Evolutionary conservation across 2,113 vertebrate genomes (phyloP), one percentile per base, ranked within the genome.

Genomic region (Pomatorhinus ruficollis): DNA sequence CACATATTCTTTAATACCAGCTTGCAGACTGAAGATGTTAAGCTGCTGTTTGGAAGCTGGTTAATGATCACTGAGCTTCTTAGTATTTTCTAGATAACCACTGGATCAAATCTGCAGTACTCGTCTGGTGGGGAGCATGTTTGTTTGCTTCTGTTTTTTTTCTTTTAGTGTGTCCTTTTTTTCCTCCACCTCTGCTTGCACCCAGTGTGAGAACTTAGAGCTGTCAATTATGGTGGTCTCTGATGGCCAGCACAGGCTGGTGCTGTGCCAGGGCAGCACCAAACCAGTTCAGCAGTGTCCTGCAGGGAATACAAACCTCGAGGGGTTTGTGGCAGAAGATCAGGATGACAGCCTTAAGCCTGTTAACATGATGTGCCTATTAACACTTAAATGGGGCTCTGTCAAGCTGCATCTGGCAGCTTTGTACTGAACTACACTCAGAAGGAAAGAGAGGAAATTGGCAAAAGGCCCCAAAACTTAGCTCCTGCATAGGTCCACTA

Each of bases 401-500:
- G 37, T 52, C 44, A 53, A 80, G 63, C 57, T 91, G 28, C 53
- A 15, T 1, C 2, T 45, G 37, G 31, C 78, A 91, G 53, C 37
- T 79, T 92, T 11, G 5, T 44, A 30, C 44, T 75, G 71, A 86
- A 6, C 25, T 63, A 7, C 23, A 5, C 37, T 68, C 24, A 35
- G 27, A 70, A 75, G 8, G 53, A 30, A 79, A 68, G 39, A 61
- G 54, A 49, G 14, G 52, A 91, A n/a, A 56, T 60, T 21, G 18
- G 39, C 53, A 49, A 10, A 72, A 91, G 54, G 4, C 30, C 54
- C 16, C 27, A 39, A 45, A 87, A 44, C 21, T 30, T 65, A 57
- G 7, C 11, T 42, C 18, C 18, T 59, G n/a, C 13, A 0, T 13
- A 24, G 40, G n/a, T 60, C 20, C 7, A 0, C 23, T 50, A 0